Percentiles rank a stretch among this genome's conserved stretches.
Evolutionary conservation across 1,140 invertebrate genomes (phyloP).

Genomic region (Agrypnia vestita): DNA sequence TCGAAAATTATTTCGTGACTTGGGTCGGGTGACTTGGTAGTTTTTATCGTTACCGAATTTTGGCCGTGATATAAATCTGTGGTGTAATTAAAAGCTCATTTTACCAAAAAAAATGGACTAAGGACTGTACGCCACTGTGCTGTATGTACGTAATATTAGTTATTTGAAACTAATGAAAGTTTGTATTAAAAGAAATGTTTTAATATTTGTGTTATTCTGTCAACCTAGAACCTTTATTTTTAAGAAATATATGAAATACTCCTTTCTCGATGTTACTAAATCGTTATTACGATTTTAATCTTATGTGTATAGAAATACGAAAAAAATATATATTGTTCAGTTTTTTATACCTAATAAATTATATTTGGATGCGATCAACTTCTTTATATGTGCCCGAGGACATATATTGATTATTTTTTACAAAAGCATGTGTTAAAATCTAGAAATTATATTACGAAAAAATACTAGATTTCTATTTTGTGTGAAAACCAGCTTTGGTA

Average conservation of each 20-base stretch:
- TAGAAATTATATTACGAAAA: neutral
- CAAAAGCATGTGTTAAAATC: neutral
- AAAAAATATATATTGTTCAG: conserved; percentile 23
- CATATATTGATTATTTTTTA: conserved; percentile 25
- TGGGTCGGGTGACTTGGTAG: too few species aligned
- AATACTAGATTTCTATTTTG: conserved; percentile 9
- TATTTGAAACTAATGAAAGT: too few species aligned
- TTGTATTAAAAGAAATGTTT: too few species aligned
- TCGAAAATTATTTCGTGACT: too few species aligned
- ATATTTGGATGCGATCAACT: conserved; percentile 14
- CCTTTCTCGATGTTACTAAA: conserved; percentile 23
- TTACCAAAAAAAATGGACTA: too few species aligned
- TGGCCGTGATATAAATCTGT: too few species aligned
- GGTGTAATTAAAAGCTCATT: too few species aligned
- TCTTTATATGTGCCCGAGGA: conserved; percentile 25
- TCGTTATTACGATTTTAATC: neutral
- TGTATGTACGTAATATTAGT: too few species aligned
- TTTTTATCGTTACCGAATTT: too few species aligned
- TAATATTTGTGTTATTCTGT: neutral
- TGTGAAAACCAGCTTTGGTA: neutral
- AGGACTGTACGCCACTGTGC: too few species aligned
- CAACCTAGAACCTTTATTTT: conserved; percentile 2
- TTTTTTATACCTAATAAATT: conserved; percentile 40
- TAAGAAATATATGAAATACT: conserved; percentile 27
- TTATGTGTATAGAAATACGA: conserved; percentile 26